phyloP scores from a whole-genome alignment of 2,888 invertebrate species.

The Tyria jacobaeae region DNA sequence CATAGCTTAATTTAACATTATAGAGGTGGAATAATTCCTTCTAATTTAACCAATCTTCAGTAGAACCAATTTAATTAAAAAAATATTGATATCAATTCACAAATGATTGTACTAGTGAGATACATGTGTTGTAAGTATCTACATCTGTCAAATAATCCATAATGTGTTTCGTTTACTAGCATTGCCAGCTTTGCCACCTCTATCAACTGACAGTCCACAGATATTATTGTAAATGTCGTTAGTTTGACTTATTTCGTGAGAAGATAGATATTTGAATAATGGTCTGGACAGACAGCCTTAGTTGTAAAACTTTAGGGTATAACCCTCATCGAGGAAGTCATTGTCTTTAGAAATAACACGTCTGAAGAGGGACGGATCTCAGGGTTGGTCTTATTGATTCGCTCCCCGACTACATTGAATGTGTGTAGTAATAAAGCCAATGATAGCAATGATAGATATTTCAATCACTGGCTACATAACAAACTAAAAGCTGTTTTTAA shows the following conservation, averaged over 20 bases:
- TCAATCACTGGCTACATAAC: not conserved
- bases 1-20: no score
- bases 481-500: not conserved
- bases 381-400: conserved; percentile 1
- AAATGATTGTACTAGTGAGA: not conserved
- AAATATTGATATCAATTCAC: no score
- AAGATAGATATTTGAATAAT: conserved; percentile 31
- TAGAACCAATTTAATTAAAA: no score
- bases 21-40: no score
- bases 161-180: no score
- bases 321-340: conserved; percentile 29
- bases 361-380: conserved; percentile 26
- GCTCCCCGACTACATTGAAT: not conserved
- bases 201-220: conserved; percentile 8
- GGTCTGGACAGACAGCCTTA: conserved; percentile 14
- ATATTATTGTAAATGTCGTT: conserved; percentile 19
- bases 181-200: conserved; percentile 10
- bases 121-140: not conserved
- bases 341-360: conserved; percentile 27
- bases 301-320: conserved; percentile 23
- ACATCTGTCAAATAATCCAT: no score
- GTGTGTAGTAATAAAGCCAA: not conserved
- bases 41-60: no score
- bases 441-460: not conserved
- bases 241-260: conserved; percentile 10